Evolutionary conservation across 2,113 vertebrate genomes (phyloP).

Genomic region (Mohoua ochrocephala): DNA sequence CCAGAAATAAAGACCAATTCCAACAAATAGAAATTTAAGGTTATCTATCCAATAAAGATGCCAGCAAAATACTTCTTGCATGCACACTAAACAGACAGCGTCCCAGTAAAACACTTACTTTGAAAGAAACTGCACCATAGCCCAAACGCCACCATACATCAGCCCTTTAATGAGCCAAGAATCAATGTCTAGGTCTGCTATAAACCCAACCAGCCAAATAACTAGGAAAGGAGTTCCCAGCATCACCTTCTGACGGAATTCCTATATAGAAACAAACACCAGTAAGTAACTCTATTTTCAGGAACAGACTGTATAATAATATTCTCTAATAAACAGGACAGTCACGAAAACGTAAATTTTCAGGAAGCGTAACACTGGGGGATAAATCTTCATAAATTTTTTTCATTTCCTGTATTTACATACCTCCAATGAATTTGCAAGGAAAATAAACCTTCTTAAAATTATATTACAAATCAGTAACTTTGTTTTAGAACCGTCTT

Average conservation of each 20-base stretch:
- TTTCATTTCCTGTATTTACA: not conserved
- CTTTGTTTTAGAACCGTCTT: not conserved
- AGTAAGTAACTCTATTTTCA: constrained; percentile 24
- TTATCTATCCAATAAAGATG: not conserved
- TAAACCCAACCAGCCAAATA: constrained; percentile 98
- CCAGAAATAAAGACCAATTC: not conserved
- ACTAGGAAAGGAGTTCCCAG: constrained; percentile 98
- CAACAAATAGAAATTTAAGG: not conserved
- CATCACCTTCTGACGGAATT: constrained; percentile 99
- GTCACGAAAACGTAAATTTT: not conserved
- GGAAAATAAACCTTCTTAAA: not conserved
- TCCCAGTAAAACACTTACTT: constrained; percentile 81
- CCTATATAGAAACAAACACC: constrained; percentile 74
- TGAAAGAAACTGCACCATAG: constrained; percentile 94
- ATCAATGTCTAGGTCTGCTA: constrained; percentile 95
- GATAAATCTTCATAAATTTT: not conserved
- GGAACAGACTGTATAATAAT: not conserved
- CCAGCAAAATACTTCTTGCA: not conserved
- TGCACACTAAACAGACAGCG: not conserved
- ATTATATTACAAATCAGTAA: not conserved
- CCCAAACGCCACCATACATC: constrained; percentile 95
- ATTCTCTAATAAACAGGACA: not conserved
- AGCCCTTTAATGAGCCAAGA: constrained; percentile 97
- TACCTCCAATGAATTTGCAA: not conserved
- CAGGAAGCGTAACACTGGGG: not conserved